phyloP scores from a whole-genome alignment of 2,797 vertebrate genomes.

The Sebastes baramenuke region DNA sequence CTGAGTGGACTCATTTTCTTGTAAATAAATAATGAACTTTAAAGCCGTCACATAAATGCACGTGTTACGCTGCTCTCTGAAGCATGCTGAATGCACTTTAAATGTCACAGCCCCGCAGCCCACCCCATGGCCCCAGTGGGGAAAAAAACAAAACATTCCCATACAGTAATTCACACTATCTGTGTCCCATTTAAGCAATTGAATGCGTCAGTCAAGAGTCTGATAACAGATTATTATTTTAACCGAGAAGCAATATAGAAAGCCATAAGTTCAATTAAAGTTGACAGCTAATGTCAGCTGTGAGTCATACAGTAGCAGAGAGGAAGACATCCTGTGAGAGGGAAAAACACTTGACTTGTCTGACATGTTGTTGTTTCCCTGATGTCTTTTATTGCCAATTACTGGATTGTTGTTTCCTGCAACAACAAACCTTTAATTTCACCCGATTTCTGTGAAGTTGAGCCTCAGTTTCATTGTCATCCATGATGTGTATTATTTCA shows the following conservation, averaged over 20 bases:
- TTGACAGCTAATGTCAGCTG: conserved; percentile 11
- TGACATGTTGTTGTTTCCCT: conserved; percentile 5
- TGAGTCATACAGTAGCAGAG: conserved; percentile 16
- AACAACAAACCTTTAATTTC: conserved; percentile 4
- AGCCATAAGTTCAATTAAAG: conserved; percentile 15
- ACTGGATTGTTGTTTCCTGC: not conserved
- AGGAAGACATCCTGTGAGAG: conserved; percentile 4
- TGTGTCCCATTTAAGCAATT: conserved; percentile 26
- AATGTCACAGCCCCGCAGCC: conserved; percentile 63
- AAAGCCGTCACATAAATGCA: conserved; percentile 55
- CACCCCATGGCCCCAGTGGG: not conserved
- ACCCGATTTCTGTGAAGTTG: not conserved
- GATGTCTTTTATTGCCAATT: not conserved
- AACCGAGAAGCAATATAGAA: conserved; percentile 1
- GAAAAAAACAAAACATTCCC: not conserved
- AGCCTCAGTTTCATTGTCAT: conserved; percentile 9
- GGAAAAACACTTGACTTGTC: conserved; percentile 16
- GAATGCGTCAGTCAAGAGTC: not conserved
- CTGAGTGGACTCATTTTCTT: conserved; percentile 35
- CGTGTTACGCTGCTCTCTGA: conserved; percentile 42
- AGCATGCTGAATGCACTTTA: conserved; percentile 55
- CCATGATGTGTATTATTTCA: conserved; percentile 34
- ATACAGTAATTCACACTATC: conserved; percentile 13
- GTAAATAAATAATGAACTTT: conserved; percentile 68
- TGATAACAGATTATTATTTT: conserved; percentile 8